Evolutionary conservation across 2,888 invertebrate genomes (phyloP), one percentile per base, ranked within the genome.

Genomic region (Rhaphigaster nebulosa): DNA sequence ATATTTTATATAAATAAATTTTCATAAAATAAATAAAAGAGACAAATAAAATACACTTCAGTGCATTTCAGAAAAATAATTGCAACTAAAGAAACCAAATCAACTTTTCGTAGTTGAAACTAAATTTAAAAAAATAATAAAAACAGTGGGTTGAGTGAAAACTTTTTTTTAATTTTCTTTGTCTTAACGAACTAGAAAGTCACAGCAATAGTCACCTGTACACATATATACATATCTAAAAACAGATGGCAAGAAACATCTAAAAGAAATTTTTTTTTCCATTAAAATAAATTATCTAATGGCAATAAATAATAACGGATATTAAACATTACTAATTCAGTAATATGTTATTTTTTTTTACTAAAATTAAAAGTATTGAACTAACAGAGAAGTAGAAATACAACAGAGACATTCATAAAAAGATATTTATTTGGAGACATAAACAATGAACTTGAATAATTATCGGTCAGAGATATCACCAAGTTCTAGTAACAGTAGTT

Each of bases 171-270:
- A n/a, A n/a, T n/a, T n/a, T 80, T 84, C 45, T 84, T 45, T 84
- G 8, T 50, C 45, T 84, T 45, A 84, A 45, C 41, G 26, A 84
- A 50, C 84, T 45, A 45, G 45, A 50, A 84, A 45, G n/a, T 84
- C 45, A 84, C 84, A 84, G 84, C 84, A 45, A 84, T 84, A 50
- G n/a, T 84, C 84, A 41, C 84, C 84, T 84, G 41, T 84, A 84
- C 41, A 84, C 70, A 45, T 84, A 84, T 84, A n/a, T 84, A 84
- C 84, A 84, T 18, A 84, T 38, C 70, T 76, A 76, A 76, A 76
- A 84, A 84, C 38, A 84, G 45, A 84, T 26, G 84, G 84, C 84
- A 50, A 84, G 84, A 84, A 84, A 84, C 41, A 45, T 45, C n/a
- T 50, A 84, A 84, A 84, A 84, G n/a, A n/a, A 84, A 45, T 12